These are phyloP conservation scores for Pipistrellus pipistrellus DNA, from an alignment of 2,797 vertebrate species.

Conservation along the genomic window DNA sequence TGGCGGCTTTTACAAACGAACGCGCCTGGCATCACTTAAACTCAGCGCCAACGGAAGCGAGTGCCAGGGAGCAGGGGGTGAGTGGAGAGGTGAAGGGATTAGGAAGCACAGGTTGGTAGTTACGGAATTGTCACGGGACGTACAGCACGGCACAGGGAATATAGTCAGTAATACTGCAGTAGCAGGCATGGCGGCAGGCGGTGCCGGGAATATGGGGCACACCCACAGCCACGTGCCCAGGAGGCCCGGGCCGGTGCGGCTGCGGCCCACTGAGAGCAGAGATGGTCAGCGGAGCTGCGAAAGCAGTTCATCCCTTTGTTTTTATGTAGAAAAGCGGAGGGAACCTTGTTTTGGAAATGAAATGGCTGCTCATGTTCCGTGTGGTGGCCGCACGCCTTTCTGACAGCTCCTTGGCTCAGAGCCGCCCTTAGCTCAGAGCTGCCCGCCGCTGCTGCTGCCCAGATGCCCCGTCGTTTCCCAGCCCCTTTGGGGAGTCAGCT, in stretches of 20 bases:
- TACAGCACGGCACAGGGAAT: accelerated
- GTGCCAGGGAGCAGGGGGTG: not conserved
- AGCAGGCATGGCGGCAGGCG: too few species aligned
- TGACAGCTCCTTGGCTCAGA: not conserved
- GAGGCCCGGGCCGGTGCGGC: not conserved
- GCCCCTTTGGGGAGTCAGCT: not conserved
- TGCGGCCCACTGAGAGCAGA: not conserved
- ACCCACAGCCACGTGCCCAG: too few species aligned
- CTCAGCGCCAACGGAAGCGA: not conserved
- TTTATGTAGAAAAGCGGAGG: not conserved
- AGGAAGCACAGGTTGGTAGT: not conserved
- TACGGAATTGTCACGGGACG: accelerated
- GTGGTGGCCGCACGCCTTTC: not conserved
- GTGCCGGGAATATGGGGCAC: not conserved
- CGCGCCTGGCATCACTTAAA: accelerated
- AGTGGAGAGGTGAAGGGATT: not conserved
- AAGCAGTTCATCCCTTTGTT: not conserved
- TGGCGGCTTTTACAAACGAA: not conserved
- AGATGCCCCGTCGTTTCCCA: not conserved
- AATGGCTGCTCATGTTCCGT: not conserved
- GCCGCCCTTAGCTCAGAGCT: too few species aligned
- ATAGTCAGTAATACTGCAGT: too few species aligned
- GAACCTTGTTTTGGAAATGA: not conserved
- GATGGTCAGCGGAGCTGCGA: not conserved
- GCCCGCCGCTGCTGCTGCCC: not conserved